phyloP scores from a whole-genome alignment of 1,140 invertebrate genomes.

The Drosophila bifasciata region DNA sequence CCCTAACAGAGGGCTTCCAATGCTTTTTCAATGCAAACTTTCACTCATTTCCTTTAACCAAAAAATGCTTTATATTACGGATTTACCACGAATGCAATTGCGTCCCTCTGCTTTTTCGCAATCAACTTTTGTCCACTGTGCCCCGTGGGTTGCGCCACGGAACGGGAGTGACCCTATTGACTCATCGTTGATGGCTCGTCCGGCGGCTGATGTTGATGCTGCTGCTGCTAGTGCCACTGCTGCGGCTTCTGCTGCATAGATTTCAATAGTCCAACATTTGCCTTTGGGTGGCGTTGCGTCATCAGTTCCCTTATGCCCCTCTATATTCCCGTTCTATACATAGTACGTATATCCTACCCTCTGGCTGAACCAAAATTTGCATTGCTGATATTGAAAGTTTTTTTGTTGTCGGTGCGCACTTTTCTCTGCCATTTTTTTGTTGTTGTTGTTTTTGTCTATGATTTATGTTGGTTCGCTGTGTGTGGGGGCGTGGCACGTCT shows the following conservation, averaged over 20 bases:
- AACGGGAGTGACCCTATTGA: slow-evolving; percentile 63
- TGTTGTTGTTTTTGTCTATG: slow-evolving; percentile 59
- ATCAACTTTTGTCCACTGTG: slow-evolving; percentile 62
- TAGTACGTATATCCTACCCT: slow-evolving; percentile 9
- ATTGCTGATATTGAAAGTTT: slow-evolving; percentile 79
- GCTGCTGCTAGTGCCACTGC: slow-evolving; percentile 1
- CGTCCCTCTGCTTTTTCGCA: slow-evolving; percentile 7
- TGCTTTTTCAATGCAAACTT: slow-evolving; percentile 16
- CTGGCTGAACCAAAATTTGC: slow-evolving; percentile 64
- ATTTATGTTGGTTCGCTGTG: slow-evolving; percentile 75
- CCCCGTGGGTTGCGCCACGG: slow-evolving; percentile 39
- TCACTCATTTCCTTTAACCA: slow-evolving; percentile 16
- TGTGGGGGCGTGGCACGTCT: slow-evolving; percentile 70
- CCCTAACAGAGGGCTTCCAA: not conserved
- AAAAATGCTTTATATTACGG: slow-evolving; percentile 21
- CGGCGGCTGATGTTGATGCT: slow-evolving; percentile 26
- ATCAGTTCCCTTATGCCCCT: slow-evolving; percentile 46
- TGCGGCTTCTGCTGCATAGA: slow-evolving; percentile 59
- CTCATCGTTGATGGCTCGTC: slow-evolving; percentile 75
- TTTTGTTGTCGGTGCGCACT: slow-evolving; percentile 62
- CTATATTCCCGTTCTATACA: not conserved
- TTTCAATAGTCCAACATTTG: slow-evolving; percentile 70
- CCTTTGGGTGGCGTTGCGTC: slow-evolving; percentile 68
- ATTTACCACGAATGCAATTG: not conserved
- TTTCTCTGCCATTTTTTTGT: slow-evolving; percentile 37